These are phyloP conservation scores for Malacoctenus gilli DNA, from an alignment of 2,797 vertebrate genomes.

Conservation along the genomic window DNA sequence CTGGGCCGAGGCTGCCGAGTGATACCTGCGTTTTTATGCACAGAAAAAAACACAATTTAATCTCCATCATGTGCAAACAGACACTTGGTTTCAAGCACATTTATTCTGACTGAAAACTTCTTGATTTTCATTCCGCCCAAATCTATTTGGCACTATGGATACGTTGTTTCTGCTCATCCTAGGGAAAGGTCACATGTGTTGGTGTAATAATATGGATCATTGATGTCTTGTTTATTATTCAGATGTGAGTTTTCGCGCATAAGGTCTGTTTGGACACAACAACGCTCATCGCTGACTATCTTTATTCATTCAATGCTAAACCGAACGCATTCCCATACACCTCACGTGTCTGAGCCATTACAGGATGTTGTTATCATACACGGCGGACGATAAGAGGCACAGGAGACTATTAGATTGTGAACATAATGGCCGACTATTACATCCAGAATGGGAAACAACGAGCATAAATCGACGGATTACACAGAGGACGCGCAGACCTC, in stretches of 20 bases:
- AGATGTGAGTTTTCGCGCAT: background rate
- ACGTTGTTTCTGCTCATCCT: background rate
- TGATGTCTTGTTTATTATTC: background rate
- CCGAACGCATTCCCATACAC: background rate
- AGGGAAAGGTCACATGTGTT: background rate
- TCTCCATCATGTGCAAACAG: too few relatives aligned
- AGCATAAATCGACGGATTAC: slow-evolving; percentile 24
- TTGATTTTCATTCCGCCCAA: too few relatives aligned
- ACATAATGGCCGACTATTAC: slow-evolving; percentile 1
- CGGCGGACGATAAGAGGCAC: background rate
- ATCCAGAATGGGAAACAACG: slow-evolving; percentile 6
- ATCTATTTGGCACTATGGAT: too few relatives aligned
- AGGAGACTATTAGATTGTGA: background rate
- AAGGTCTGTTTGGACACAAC: background rate
- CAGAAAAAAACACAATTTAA: background rate
- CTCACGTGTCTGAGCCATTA: background rate
- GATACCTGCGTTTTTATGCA: background rate
- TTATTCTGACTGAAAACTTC: background rate
- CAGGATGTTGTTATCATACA: background rate
- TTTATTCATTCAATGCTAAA: background rate
- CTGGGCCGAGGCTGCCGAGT: too few relatives aligned
- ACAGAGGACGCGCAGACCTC: slow-evolving; percentile 31
- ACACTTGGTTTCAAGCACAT: background rate
- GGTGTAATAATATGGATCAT: background rate
- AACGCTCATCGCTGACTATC: background rate